Evolutionary conservation across 1,140 invertebrate genomes (phyloP), one percentile per base, ranked within the genome.

Genomic region (Lepidurus couesii): DNA sequence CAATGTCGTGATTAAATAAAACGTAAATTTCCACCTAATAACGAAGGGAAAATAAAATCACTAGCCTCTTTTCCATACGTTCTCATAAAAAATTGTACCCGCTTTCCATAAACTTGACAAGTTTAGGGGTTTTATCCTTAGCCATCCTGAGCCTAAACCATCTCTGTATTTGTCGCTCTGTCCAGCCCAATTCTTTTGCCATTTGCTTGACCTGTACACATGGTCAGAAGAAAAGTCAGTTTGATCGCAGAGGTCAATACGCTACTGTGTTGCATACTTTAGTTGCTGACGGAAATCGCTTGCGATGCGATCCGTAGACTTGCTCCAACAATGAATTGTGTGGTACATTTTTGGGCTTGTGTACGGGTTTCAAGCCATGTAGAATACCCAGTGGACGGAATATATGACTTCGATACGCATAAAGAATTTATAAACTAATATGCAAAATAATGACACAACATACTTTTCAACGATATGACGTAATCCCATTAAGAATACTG

Each of bases 391-490:
- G 24, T 16, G 75, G 75, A 47, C 43, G 47, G 10, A 77, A 77
- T 10, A 77, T 24, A 44, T 42, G 24, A 16, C 75, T 77, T 1
- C 13, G n/a, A 75, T 7, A 8, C 42, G 7, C 10, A 6, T 7
- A 21, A 0, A 75, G 34, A 1, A n/a, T 13, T 75, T 13, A 75
- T 5, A 24, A 0, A 75, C 26, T 21, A 75, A 13, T 75, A 24
- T 24, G 9, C n/a, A 1, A 11, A 42, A 6, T 42, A 2, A 26
- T 3, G 5, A 47, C 16, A 65, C 21, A 10, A 24, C 13, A n/a
- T 75, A 77, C 75, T 47, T 77, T 77, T 77, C 75, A 26, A 77
- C 44, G 4, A 44, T 6, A 26, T 77, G 42, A 44, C 75, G 75
- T n/a, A 77, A 16, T 42, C 42, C 9, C 8, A 42, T 77, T 24